Base-by-base conservation (phyloP, 1,140 invertebrate genomes). In the Plodia interpunctella region DNA sequence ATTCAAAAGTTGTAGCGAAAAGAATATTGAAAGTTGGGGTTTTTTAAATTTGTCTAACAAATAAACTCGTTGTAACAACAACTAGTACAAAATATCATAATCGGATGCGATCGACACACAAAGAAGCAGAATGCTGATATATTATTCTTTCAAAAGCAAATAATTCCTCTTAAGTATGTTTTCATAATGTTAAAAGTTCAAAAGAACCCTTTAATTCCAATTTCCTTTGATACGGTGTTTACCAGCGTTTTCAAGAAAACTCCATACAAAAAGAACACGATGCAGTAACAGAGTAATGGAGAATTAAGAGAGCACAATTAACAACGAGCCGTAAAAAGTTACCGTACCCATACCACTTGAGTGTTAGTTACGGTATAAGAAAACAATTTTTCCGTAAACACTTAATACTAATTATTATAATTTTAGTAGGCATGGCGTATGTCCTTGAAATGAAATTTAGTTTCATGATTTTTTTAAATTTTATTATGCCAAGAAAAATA, bases 251-350 rank as follows among this genome's bases (percentile, higher is more conserved):
- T 44, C n/a, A 44, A 44, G 38, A 17, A 44, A 44, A 15, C n/a
- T 44, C 15, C 38, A 44, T 15, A 44, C 38, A 44, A 44, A 44
- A 44, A 44, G 38, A 44, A 44, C 38, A 15, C 38, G 38, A 17
- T 15, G 38, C 38, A 15, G 15, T 44, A 44, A 44, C 38, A 44
- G 38, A 44, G 13, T 44, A 44, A 44, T 44, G 38, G 38, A 44
- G 38, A 44, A 44, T 44, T 44, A 44, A 44, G 38, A 44, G 38
- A n/a, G 38, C 38, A 44, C 38, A 44, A 44, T 44, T 44, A 44
- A 44, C 38, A 44, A 44, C 38, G 15, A 44, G 15, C 38, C 38
- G 38, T 44, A 44, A 44, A 35, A 44, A 44, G 38, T 2, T 15
- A 2, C 15, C 38, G 38, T n/a, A 44, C 38, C 38, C 38, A 4